phyloP scores from a whole-genome alignment of 2,113 vertebrate species.

The Apteryx owenii region DNA sequence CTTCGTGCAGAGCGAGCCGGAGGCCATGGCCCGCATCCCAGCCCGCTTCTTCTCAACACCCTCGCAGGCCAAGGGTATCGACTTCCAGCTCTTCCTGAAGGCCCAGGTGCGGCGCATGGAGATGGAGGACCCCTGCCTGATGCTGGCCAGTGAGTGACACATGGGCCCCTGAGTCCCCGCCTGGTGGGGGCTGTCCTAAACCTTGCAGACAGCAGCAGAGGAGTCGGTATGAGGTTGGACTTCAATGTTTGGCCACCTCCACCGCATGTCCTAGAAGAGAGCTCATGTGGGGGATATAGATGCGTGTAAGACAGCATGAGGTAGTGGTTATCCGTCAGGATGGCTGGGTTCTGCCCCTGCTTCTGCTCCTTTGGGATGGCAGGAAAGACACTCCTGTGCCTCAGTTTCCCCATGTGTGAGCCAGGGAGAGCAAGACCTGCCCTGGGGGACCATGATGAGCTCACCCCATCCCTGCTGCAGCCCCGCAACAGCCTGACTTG shows the following conservation, averaged over 20 bases:
- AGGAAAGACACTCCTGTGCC: not conserved
- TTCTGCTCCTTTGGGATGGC: not conserved
- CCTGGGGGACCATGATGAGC: not conserved
- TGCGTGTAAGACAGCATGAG: not conserved
- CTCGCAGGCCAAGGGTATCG: slow-evolving; percentile 87
- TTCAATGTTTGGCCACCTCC: too few species aligned
- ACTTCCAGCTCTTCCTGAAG: slow-evolving; percentile 90
- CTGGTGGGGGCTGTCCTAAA: not conserved
- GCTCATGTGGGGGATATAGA: not conserved
- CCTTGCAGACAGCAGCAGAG: too few species aligned
- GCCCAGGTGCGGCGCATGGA: slow-evolving; percentile 84
- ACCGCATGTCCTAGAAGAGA: not conserved
- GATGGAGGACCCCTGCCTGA: slow-evolving; percentile 88
- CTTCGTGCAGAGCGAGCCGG: slow-evolving; percentile 84
- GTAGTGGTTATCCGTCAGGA: not conserved
- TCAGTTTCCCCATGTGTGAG: not conserved
- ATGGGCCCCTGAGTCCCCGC: accelerated
- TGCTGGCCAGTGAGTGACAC: slow-evolving; percentile 85
- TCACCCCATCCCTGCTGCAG: not conserved
- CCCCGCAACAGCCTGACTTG: not conserved
- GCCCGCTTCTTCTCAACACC: slow-evolving; percentile 88
- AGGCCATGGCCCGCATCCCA: slow-evolving; percentile 83
- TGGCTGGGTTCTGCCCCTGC: not conserved
- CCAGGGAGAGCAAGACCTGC: not conserved
- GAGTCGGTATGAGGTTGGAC: not conserved